These are phyloP conservation scores for Hydropsyche tenuis DNA, from an alignment of 1,140 invertebrate species.

Conservation along the genomic window DNA sequence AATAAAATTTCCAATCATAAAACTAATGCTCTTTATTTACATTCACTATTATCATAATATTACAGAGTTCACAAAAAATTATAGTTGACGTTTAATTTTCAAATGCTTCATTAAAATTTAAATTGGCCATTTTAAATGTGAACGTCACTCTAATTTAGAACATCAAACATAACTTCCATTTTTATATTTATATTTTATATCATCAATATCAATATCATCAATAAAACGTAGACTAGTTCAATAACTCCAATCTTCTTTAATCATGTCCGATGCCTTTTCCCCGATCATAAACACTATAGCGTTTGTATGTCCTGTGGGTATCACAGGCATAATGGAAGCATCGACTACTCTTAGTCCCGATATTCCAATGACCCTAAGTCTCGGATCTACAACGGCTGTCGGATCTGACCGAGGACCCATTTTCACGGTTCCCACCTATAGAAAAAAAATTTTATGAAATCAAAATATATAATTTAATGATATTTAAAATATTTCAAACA, in stretches of 20 bases:
- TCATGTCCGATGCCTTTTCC: constrained; percentile 70
- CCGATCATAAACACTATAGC: constrained; percentile 71
- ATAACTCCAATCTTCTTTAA: constrained; percentile 69
- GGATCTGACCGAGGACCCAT: constrained; percentile 75
- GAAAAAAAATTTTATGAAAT: neutral
- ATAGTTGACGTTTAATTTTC: too few species aligned
- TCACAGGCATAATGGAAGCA: constrained; percentile 70
- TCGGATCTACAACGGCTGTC: constrained; percentile 77
- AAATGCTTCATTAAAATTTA: too few species aligned
- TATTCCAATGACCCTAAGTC: constrained; percentile 67
- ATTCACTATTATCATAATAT: too few species aligned
- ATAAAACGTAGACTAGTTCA: neutral
- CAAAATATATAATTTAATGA: constrained; percentile 7
- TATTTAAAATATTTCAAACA: constrained; percentile 45
- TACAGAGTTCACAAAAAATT: too few species aligned
- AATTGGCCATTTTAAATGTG: too few species aligned
- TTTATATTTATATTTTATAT: neutral
- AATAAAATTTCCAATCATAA: too few species aligned
- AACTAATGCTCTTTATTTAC: too few species aligned
- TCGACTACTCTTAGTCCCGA: constrained; percentile 66
- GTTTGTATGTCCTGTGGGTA: constrained; percentile 70
- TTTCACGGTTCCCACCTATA: constrained; percentile 75
- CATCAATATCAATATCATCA: neutral
- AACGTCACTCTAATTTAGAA: too few species aligned
- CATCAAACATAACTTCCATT: too few species aligned